phyloP scores from a whole-genome alignment of 2,888 invertebrate genomes.

The Sturmia bella region DNA sequence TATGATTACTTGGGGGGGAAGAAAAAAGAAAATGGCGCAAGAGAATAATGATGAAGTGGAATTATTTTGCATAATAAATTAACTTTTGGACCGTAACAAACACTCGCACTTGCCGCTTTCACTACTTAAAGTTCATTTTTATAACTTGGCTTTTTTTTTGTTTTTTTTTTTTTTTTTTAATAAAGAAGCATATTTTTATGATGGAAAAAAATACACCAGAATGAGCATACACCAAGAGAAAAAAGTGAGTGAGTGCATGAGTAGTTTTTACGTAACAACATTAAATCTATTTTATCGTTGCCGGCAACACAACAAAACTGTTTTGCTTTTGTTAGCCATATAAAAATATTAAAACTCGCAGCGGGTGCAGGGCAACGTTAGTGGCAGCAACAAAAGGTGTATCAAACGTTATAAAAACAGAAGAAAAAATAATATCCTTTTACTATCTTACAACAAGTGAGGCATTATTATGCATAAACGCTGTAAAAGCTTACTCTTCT shows the following conservation, averaged over 20 bases:
- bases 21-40: neutral
- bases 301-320: conserved; percentile 44
- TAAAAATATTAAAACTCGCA: conserved; percentile 16
- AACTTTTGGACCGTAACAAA: conserved; percentile 38
- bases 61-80: conserved; percentile 67
- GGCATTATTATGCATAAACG: conserved; percentile 38
- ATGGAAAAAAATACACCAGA: too few relatives aligned
- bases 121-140: conserved; percentile 57
- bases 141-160: conserved; percentile 40
- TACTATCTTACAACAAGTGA: conserved; percentile 22
- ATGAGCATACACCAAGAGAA: neutral
- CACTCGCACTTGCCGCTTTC: conserved; percentile 44
- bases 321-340: conserved; percentile 29
- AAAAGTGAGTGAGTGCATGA: conserved; percentile 19
- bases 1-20: neutral
- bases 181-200: neutral
- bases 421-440: conserved; percentile 14
- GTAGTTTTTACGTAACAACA: conserved; percentile 40
- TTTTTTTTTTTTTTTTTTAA: neutral
- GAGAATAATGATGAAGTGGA: neutral
- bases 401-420: conserved; percentile 16
- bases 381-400: conserved; percentile 2
- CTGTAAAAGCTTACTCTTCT: conserved; percentile 17
- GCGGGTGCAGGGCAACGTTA: neutral
- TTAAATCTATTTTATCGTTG: conserved; percentile 58